These are phyloP conservation scores for Nudaria mundana DNA, from an alignment of 2,888 invertebrate species.

Conservation along the genomic window DNA sequence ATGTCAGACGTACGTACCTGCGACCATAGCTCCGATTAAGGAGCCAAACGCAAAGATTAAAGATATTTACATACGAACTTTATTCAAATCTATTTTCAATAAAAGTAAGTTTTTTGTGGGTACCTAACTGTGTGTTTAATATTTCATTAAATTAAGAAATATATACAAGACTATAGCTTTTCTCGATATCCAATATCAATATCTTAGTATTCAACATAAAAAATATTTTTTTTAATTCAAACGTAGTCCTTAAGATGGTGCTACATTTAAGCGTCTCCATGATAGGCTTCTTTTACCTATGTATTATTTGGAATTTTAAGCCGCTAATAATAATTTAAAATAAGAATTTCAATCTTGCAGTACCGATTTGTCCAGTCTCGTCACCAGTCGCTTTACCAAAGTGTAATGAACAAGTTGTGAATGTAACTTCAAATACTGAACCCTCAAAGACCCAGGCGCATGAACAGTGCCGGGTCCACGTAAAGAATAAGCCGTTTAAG, in stretches of 20 bases:
- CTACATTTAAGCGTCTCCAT: too few relatives aligned
- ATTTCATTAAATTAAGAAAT: too few relatives aligned
- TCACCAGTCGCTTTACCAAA: background rate
- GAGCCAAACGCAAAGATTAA: background rate
- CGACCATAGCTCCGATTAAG: constrained; percentile 3
- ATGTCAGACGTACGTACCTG: constrained; percentile 34
- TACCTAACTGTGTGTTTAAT: too few relatives aligned
- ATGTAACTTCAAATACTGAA: constrained; percentile 10
- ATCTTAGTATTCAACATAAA: too few relatives aligned
- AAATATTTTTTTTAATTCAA: too few relatives aligned
- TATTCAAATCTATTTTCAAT: constrained; percentile 9
- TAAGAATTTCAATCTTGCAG: constrained; percentile 16
- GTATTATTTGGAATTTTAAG: too few relatives aligned
- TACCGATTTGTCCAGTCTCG: constrained; percentile 10
- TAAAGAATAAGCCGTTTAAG: too few relatives aligned
- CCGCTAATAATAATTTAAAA: too few relatives aligned
- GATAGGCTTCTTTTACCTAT: too few relatives aligned
- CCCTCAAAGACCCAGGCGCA: background rate
- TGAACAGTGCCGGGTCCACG: background rate
- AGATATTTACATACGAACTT: constrained; percentile 16
- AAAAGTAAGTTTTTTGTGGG: constrained; percentile 14
- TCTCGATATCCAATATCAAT: too few relatives aligned
- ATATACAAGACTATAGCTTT: too few relatives aligned
- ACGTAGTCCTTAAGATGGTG: too few relatives aligned
- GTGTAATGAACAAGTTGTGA: constrained; percentile 3